Evolutionary conservation across 2,888 invertebrate genomes (phyloP), one percentile per base, ranked within the genome.

Genomic region (Diaperis boleti): DNA sequence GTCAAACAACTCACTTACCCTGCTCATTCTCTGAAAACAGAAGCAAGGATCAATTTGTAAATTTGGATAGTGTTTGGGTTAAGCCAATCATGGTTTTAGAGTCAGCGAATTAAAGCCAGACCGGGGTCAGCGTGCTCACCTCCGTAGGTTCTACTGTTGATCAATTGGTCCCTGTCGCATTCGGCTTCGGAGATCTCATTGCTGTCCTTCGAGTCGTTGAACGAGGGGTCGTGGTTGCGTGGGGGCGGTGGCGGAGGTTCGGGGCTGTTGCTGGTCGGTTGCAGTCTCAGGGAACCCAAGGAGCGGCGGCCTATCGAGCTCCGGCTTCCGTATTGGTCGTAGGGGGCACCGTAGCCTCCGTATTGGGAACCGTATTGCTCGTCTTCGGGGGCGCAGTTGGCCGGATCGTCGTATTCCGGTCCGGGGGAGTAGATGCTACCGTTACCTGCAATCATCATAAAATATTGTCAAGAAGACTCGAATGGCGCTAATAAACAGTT

Each of bases 151-250:
- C 93, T 89, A 63, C 88, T 89, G 83, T 92, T 89, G 76, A 88
- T 86, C 62, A 88, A 80, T 76, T 90, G 90, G 79, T 91, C 91
- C 69, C 91, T 91, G 85, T 95, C 95, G 82, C 95, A 95, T 82
- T 95, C 95, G 74, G 95, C 94, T 83, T 95, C 95, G 78, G 94
- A 94, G 83, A 94, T 93, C 83, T 95, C 95, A 84, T 94, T 95
- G 83, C 94, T 94, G 82, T 95, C 94, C 85, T 95, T 95, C 80
- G 94, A 94, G 82, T 95, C 95, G 83, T 95, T 95, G 84, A 94
- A 94, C 59, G 90, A 90, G 74, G 85, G 87, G 81, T 92, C 92
- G 76, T 93, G 92, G 82, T 94, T 94, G 79, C 89, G 90, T 78
- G 89, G 94, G 74, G 89, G 94, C 70, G 90, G 94, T 85, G 82